These are phyloP conservation scores for Sus cebifrons DNA, from an alignment of 2,797 vertebrate species.

Conservation along the genomic window DNA sequence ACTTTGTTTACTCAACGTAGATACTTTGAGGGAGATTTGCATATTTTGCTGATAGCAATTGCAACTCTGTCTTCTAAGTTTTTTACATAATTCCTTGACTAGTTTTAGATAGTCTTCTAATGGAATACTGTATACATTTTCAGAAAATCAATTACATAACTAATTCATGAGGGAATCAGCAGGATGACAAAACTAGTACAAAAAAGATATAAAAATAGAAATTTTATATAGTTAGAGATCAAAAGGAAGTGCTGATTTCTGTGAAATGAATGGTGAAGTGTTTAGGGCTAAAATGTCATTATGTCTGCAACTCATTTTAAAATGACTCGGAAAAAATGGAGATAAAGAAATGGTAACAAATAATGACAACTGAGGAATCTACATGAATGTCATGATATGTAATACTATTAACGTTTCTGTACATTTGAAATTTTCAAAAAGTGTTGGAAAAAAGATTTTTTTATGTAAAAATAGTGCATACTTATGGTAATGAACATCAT, in stretches of 20 bases:
- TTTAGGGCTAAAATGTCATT: conserved; percentile 26
- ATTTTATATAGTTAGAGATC: background rate
- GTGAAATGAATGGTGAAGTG: background rate
- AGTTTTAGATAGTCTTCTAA: background rate
- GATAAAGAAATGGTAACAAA: conserved; percentile 6
- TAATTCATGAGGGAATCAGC: background rate
- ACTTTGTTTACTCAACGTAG: background rate
- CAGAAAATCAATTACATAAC: background rate
- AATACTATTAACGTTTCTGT: background rate
- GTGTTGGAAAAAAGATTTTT: conserved; percentile 21
- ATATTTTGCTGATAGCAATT: background rate
- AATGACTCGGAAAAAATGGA: background rate
- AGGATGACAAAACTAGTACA: background rate
- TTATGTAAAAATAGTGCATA: conserved; percentile 33
- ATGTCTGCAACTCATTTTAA: conserved; percentile 47
- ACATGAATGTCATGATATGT: background rate
- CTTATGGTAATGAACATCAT: background rate
- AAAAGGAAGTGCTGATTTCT: background rate
- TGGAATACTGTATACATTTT: background rate
- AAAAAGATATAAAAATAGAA: background rate
- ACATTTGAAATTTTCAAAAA: conserved; percentile 37
- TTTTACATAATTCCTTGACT: background rate
- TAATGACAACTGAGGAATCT: background rate
- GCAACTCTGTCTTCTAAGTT: background rate
- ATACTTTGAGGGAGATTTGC: background rate